phyloP scores from a whole-genome alignment of 2,113 vertebrate species.

The Pelodiscus sinensis region DNA sequence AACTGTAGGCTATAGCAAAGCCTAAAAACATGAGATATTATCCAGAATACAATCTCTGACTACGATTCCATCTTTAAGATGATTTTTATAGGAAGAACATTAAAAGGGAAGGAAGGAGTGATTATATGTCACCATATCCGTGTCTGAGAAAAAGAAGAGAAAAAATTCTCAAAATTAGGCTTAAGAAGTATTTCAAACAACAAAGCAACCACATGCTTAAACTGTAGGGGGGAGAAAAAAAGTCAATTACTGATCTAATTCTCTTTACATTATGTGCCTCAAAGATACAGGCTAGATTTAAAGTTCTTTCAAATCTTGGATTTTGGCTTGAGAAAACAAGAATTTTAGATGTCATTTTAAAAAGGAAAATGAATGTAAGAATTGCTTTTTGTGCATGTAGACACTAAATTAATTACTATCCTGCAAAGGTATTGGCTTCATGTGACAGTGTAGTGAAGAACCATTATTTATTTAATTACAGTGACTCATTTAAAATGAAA shows the following conservation, averaged over 20 bases:
- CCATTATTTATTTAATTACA: not conserved
- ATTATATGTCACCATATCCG: slow-evolving; percentile 1
- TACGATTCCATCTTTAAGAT: slow-evolving; percentile 15
- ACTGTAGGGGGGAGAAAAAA: slow-evolving; percentile 6
- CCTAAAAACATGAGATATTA: not conserved
- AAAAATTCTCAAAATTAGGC: slow-evolving; percentile 21
- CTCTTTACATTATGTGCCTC: not conserved
- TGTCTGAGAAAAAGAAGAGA: not conserved
- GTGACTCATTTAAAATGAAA: not conserved
- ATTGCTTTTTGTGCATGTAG: not conserved
- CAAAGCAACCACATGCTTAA: not conserved
- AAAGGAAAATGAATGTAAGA: rapidly evolving
- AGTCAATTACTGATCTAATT: not conserved
- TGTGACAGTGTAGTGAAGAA: not conserved
- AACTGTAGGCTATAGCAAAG: not conserved
- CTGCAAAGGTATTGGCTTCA: not conserved
- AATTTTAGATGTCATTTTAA: not conserved
- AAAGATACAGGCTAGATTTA: slow-evolving; percentile 8
- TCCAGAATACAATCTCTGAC: not conserved
- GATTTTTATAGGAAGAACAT: slow-evolving; percentile 9
- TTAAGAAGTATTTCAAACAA: not conserved
- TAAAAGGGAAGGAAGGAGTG: not conserved
- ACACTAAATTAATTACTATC: not conserved
- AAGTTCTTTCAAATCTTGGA: not conserved
- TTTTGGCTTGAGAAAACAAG: not conserved